phyloP scores from a whole-genome alignment of 1,140 invertebrate genomes.

The Drosophila biarmipes region DNA sequence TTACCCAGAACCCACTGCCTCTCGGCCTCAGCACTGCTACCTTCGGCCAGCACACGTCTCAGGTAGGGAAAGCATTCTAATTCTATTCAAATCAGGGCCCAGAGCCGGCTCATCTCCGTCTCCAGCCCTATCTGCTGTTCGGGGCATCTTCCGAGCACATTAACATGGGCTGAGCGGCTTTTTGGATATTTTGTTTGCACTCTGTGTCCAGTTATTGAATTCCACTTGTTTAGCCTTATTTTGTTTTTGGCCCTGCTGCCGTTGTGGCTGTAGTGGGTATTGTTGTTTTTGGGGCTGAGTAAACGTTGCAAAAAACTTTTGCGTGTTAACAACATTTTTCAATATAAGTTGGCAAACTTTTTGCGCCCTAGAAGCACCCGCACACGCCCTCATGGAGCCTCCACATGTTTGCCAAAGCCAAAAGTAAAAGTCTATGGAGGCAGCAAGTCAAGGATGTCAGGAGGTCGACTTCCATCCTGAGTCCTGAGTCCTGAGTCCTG shows the following conservation, averaged over 20 bases:
- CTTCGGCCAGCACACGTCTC: constrained; percentile 39
- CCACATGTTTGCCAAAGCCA: constrained; percentile 70
- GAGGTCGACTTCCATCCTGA: constrained; percentile 69
- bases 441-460: constrained; percentile 79
- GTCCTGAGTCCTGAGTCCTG: constrained; percentile 29
- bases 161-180: constrained; percentile 71
- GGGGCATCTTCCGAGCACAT: constrained; percentile 66
- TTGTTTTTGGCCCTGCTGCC: constrained; percentile 39
- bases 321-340: constrained; percentile 82
- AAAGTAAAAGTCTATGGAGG: constrained; percentile 80
- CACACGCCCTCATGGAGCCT: constrained; percentile 37
- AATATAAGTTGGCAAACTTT: constrained; percentile 82
- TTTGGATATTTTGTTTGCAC: constrained; percentile 72
- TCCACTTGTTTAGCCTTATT: constrained; percentile 78
- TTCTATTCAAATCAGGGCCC: constrained; percentile 69
- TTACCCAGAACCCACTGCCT: constrained; percentile 42
- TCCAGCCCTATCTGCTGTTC: not conserved
- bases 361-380: constrained; percentile 44
- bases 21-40: not conserved
- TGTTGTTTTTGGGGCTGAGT: constrained; percentile 62
- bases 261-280: constrained; percentile 1
- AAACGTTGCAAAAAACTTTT: constrained; percentile 80
- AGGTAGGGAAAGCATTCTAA: constrained; percentile 49
- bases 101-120: constrained; percentile 12
- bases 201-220: constrained; percentile 79